A percentile compares a stretch with the other conserved stretches of the same genome.
phyloP scores from a whole-genome alignment of 2,113 vertebrate species.

The Lepisosteus oculatus region DNA sequence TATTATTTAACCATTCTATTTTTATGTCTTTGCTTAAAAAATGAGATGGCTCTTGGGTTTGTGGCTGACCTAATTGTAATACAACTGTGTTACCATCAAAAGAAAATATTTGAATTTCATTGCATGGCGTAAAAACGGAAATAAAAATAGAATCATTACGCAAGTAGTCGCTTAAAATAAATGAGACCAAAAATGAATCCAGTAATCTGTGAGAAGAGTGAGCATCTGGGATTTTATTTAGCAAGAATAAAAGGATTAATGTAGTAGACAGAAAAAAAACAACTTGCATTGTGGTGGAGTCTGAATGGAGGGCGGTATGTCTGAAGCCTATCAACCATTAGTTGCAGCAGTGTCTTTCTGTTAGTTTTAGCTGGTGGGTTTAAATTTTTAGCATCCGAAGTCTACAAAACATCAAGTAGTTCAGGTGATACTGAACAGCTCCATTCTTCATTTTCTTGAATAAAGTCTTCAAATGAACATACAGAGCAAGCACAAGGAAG shows the following conservation, averaged over 20 bases:
- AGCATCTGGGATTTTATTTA: conserved; percentile 13
- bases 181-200: conserved; percentile 18
- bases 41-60: not conserved
- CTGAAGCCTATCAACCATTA: not conserved
- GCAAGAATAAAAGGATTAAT: conserved; percentile 1
- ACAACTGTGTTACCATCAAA: not conserved
- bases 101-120: not conserved
- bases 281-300: not conserved
- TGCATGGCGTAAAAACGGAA: not conserved
- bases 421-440: too few species aligned
- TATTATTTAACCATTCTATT: too few species aligned
- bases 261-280: not conserved
- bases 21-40: too few species aligned
- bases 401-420: too few species aligned
- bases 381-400: not conserved
- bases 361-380: not conserved
- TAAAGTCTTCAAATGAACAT: too few species aligned
- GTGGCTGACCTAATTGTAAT: not conserved
- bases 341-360: not conserved
- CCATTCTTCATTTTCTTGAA: too few species aligned
- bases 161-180: conserved; percentile 9
- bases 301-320: too few species aligned
- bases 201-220: not conserved
- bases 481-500: too few species aligned
- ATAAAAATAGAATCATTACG: not conserved